Base-by-base conservation (phyloP, 2,888 invertebrate genomes). In the Kryphioiulus occultus region DNA sequence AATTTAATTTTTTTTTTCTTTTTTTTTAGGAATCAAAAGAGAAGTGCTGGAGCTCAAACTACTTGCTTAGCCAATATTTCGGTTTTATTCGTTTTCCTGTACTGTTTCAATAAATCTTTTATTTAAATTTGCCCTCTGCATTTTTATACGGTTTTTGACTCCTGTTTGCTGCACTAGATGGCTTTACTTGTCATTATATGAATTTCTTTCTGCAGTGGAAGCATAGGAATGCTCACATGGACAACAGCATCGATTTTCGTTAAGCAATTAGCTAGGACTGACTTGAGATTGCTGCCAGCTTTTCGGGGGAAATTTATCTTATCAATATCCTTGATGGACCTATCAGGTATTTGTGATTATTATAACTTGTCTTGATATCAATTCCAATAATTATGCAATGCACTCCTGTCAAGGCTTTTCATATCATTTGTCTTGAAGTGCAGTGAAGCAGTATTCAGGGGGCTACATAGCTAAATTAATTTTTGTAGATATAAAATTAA, bases 1-100 rank as follows among this genome's bases (percentile, higher is more conserved):
- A n/a, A 53, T 53, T 12, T 0, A 78, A 68, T 68, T 30, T 78
- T 78, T 4, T 15, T 78, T 78, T 78, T 10, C 15, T 10, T 78
- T 68, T 26, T 22, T 68, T 78, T 30, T 30, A 78, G 78, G 78
- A 30, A 78, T 78, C 30, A 78, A 78, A 78, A 30, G 78, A 78
- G 78, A 78, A 78, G 30, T 78, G 9, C 30, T 78, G 30, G 78
- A 78, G 30, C 30, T 78, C 30, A 78, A 78, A 78, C 15, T 30
- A 30, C 12, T 12, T 26, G 30, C 2, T 30, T 78, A 78, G 78
- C 26, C 78, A 78, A 30, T 30, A 30, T 78, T 78, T 78, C 78
- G 30, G 30, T 78, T 78, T 78, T 26, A 7, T 78, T 78, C 26
- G 1, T 30, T 78, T 15, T 10, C 1, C 78, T 78, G 78, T 78